phyloP scores from a whole-genome alignment of 2,113 vertebrate genomes.

The Synodontis membranacea region DNA sequence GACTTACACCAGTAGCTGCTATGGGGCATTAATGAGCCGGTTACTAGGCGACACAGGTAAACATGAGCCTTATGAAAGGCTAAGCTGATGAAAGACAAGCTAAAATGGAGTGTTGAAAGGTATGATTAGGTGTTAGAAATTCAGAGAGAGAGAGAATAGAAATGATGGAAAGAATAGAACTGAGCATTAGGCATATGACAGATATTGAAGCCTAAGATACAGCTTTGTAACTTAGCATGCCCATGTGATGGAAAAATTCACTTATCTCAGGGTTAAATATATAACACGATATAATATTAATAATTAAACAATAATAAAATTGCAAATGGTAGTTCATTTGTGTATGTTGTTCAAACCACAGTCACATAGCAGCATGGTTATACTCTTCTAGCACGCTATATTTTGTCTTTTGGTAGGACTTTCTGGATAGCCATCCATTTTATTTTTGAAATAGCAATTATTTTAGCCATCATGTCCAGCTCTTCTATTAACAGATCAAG shows the following conservation, averaged over 20 bases:
- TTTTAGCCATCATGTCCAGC: not conserved
- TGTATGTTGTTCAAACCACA: too few relatives aligned
- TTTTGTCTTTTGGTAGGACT: not conserved
- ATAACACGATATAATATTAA: too few relatives aligned
- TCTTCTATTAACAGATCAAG: not conserved
- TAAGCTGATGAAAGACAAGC: not conserved
- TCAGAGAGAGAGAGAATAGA: not conserved
- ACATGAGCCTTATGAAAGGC: not conserved
- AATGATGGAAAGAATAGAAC: not conserved
- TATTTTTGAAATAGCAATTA: not conserved
- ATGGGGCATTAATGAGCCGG: not conserved
- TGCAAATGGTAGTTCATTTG: not conserved
- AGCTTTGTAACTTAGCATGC: not conserved
- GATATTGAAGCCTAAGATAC: not conserved
- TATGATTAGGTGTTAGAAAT: not conserved
- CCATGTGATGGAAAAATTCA: not conserved
- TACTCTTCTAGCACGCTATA: not conserved
- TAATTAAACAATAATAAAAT: not conserved
- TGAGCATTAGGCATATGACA: not conserved
- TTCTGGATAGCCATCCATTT: not conserved
- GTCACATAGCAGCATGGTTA: not conserved
- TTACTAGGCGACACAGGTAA: conserved; percentile 9
- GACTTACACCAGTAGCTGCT: conserved; percentile 18
- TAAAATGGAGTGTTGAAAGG: not conserved
- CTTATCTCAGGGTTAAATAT: not conserved